phyloP scores from a whole-genome alignment of 2,888 invertebrate species.

The Clanis bilineata region DNA sequence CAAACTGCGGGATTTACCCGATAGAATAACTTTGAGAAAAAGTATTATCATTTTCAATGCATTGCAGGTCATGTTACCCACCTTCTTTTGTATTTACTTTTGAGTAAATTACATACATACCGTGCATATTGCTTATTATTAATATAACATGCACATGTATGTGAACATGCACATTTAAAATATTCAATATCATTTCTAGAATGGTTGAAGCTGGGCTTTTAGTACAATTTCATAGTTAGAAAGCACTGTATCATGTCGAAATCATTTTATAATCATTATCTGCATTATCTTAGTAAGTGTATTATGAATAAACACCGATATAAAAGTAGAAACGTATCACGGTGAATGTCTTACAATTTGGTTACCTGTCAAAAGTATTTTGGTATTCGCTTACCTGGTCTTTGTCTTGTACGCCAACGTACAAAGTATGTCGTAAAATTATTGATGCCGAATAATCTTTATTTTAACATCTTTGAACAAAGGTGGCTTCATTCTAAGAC shows the following conservation, averaged over 20 bases:
- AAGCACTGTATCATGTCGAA: constrained; percentile 24
- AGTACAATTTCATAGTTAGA: constrained; percentile 46
- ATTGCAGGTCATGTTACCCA: background rate
- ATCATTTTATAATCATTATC: constrained; percentile 29
- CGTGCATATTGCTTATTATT: constrained; percentile 14
- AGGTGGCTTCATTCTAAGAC: too few relatives aligned
- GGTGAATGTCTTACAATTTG: background rate
- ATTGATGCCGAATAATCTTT: too few relatives aligned
- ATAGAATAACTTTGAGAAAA: too few relatives aligned
- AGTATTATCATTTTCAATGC: background rate
- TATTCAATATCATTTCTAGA: constrained; percentile 32
- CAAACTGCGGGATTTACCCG: too few relatives aligned
- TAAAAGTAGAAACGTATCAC: background rate
- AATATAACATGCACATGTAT: constrained; percentile 35
- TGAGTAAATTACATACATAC: background rate
- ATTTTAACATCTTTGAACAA: too few relatives aligned
- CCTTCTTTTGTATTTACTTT: background rate
- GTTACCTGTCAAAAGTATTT: too few relatives aligned
- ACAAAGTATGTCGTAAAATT: too few relatives aligned
- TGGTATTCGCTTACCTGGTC: too few relatives aligned
- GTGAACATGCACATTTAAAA: constrained; percentile 46
- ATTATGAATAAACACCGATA: background rate
- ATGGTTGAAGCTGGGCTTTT: constrained; percentile 55
- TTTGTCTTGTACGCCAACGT: too few relatives aligned
- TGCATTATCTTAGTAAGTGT: constrained; percentile 36